Conservation (phyloP, 2,113 vertebrate species). For the Brachyhypopomus gauderio region DNA sequence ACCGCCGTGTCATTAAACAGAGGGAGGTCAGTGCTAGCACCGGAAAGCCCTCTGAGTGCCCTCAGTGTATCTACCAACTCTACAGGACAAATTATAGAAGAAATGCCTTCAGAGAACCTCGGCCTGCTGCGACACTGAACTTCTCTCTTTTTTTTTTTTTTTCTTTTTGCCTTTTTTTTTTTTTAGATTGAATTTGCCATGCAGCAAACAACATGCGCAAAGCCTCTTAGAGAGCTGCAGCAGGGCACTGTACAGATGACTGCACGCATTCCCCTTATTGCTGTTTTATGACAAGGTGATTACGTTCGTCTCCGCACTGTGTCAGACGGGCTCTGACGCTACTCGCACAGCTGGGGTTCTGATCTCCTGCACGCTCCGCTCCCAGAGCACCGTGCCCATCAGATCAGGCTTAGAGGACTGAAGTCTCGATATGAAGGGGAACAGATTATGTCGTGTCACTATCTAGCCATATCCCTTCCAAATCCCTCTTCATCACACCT, state of each 20-base stretch:
- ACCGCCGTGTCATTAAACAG: conserved; percentile 35
- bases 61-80: conserved; percentile 21
- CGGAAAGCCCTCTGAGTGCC: background rate
- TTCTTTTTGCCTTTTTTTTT: background rate
- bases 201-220: conserved; percentile 49
- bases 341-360: conserved; percentile 50
- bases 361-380: conserved; percentile 39
- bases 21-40: conserved; percentile 22
- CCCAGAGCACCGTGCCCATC: conserved; percentile 60
- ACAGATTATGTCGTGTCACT: conserved; percentile 75
- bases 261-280: conserved; percentile 47
- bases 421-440: conserved; percentile 75
- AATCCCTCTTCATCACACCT: conserved; percentile 77
- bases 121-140: conserved; percentile 10
- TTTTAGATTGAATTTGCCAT: conserved; percentile 45
- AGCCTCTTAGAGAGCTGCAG: conserved; percentile 47
- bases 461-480: conserved; percentile 76
- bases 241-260: conserved; percentile 44
- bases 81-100: conserved; percentile 19
- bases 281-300: conserved; percentile 52
- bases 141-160: conserved; percentile 24
- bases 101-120: conserved; percentile 24
- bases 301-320: conserved; percentile 45
- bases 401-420: conserved; percentile 75
- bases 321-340: conserved; percentile 35